Base-by-base conservation (phyloP, 1,140 invertebrate genomes). In the Drosophila neocordata region DNA sequence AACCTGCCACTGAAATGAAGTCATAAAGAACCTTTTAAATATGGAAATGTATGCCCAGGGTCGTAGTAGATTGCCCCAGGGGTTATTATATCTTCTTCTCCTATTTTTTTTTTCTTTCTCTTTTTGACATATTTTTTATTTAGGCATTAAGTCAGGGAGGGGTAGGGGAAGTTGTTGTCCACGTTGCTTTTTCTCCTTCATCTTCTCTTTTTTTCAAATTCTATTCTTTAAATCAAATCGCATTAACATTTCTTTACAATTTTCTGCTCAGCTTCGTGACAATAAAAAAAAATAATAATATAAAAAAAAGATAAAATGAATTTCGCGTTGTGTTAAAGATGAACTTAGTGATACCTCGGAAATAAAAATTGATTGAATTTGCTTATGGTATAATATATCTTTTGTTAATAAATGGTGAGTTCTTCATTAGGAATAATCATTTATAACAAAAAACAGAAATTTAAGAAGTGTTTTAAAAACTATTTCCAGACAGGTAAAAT, bases 171-270 rank as follows among this genome's bases (percentile, higher is more conserved):
- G 52, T 24, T 41, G 52, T 56, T 41, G 52, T 56, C 51, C 35
- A 35, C 53, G 12, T 37, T 55, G 51, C 22, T 34, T 65, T 53
- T 77, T 66, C 27, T 31, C 5, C 6, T 7, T 6, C 27, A 6
- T 0, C 67, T 61, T 51, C 53, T 65, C 27, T 31, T 0, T 70
- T 61, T 51, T 57, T 65, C 51, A 44, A 18, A 60, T 56, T 71
- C 67, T 71, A 87, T 87, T 83, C 83, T 88, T 88, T 88, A 83
- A 87, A 88, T 87, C 83, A 87, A 87, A 87, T 89, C 83, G 83
- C 83, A 88, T 88, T 88, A 88, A 88, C 83, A 88, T 88, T 88
- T 88, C 83, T 83, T 89, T 89, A 88, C 83, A 89, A 88, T 88
- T 88, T 82, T 79, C 76, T 83, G 83, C 73, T 79, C 72, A 69